Conservation (phyloP, 2,113 vertebrate genomes). For the Brachirus orientalis region DNA sequence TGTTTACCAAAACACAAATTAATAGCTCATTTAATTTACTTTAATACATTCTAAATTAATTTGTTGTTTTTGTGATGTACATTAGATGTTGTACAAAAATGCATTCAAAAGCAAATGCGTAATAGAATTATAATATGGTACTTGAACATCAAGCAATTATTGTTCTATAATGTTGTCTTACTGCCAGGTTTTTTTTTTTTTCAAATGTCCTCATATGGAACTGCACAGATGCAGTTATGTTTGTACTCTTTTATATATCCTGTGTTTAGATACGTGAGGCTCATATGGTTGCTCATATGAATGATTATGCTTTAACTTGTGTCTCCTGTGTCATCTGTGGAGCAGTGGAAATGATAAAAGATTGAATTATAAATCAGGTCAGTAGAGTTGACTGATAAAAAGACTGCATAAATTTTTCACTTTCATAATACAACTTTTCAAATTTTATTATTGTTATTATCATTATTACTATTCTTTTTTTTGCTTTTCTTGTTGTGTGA, state of each 20-base stretch:
- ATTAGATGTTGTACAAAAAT: too few species aligned
- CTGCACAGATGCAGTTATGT: too few species aligned
- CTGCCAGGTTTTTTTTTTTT: too few species aligned
- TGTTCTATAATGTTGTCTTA: too few species aligned
- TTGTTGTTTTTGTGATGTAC: too few species aligned
- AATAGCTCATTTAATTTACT: neutral
- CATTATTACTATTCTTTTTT: too few species aligned
- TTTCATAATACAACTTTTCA: too few species aligned
- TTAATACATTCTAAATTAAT: neutral
- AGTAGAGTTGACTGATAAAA: neutral
- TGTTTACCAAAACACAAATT: neutral
- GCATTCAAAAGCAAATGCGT: neutral
- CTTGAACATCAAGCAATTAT: too few species aligned
- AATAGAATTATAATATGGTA: neutral
- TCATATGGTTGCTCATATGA: constrained; percentile 4
- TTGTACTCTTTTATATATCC: neutral
- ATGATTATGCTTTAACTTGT: neutral
- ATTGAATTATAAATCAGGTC: constrained; percentile 8
- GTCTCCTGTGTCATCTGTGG: neutral
- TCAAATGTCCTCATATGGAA: too few species aligned
- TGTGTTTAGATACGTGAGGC: constrained; percentile 7
- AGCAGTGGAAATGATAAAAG: neutral
- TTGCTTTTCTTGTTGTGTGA: too few species aligned
- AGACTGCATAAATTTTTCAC: neutral
- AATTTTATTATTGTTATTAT: too few species aligned